Base-by-base conservation (phyloP, 2,113 vertebrate species). In the Poecilia latipinna region DNA sequence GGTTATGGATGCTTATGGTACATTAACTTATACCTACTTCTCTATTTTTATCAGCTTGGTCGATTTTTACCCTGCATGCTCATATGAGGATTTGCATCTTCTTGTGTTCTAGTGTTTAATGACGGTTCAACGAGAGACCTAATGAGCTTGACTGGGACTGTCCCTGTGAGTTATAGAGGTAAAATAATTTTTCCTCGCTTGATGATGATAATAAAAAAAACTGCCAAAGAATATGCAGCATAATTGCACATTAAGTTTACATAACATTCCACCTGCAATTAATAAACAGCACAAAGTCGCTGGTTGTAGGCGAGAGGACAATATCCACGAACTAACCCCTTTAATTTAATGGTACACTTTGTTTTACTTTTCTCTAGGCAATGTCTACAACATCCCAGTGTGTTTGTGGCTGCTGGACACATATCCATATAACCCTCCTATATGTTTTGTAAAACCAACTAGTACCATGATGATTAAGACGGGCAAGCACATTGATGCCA, bases 391-490 rank as follows among this genome's bases (percentile, higher is more conserved):
- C 93, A 99, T 99, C 85, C 98, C 98, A 17, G 96, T 99, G 85
- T 99, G 97, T 83, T 90, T 99, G 67, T 99, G 98, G 98, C 92
- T 99, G 77, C 91, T 99, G 93, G 98, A 99, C 92, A 97, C 96
- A 10, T 99, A 99, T 82, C 98, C 98, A 28, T 99, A 96, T 95
- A 99, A 99, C 70, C 96, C 98, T 11, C 98, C 98, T 11, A 99
- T 99, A 88, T 99, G 97, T 93, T 99, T 99, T 90, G 97, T 99
- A 81, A 99, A 99, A 91, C 98, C 98, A 79, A 99, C 98, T 79
- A 99, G 96, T 82, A 96, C 97, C 64, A 99, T 99, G 98, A 99
- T 98, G 91, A 99, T 99, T 90, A 99, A 98, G 94, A 98, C 96
- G 65, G 97, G 98, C 78, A 99, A 98, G 63, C 98, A 99, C 74